A percentile compares a stretch with the other conserved stretches of the same genome.
Conservation (phyloP, 2,888 invertebrate species). For the Carcina quercana region DNA sequence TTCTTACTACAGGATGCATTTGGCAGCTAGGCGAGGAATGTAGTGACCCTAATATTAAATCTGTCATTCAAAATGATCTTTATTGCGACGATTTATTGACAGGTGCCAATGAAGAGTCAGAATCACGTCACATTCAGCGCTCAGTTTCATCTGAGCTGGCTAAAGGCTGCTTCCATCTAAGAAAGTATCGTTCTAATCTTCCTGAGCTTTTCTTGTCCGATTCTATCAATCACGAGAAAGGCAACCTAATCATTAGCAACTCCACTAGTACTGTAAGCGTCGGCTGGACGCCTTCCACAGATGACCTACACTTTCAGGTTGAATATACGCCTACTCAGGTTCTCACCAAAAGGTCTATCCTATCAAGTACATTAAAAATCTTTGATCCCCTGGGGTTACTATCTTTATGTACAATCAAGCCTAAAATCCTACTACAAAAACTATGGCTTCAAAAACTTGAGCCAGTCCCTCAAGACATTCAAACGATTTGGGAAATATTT, state of each 20-base stretch:
- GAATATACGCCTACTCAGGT: neutral
- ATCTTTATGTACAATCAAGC: slow-evolving; percentile 10
- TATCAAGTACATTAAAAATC: slow-evolving; percentile 11
- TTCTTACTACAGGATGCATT: slow-evolving; percentile 7
- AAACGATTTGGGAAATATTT: slow-evolving; percentile 1
- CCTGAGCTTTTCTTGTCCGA: neutral
- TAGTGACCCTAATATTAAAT: neutral
- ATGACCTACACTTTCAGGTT: slow-evolving; percentile 9
- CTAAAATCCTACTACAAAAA: slow-evolving; percentile 12
- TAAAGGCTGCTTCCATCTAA: slow-evolving; percentile 7
- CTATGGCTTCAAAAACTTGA: slow-evolving; percentile 9
- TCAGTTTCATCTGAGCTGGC: neutral
- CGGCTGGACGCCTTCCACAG: slow-evolving; percentile 10
- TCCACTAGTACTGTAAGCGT: slow-evolving; percentile 11
- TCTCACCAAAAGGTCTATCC: slow-evolving; percentile 13
- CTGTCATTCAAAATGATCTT: slow-evolving; percentile 3
- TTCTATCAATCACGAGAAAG: neutral
- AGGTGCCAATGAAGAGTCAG: slow-evolving; percentile 4
- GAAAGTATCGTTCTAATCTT: slow-evolving; percentile 9
- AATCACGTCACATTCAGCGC: slow-evolving; percentile 2
- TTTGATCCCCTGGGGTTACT: slow-evolving; percentile 13
- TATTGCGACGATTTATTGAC: slow-evolving; percentile 8
- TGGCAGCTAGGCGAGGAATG: slow-evolving; percentile 12
- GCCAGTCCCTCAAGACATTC: slow-evolving; percentile 4
- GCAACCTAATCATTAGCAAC: slow-evolving; percentile 4